Conservation (phyloP, 2,113 vertebrate species). For the Pyxicephalus adspersus region DNA sequence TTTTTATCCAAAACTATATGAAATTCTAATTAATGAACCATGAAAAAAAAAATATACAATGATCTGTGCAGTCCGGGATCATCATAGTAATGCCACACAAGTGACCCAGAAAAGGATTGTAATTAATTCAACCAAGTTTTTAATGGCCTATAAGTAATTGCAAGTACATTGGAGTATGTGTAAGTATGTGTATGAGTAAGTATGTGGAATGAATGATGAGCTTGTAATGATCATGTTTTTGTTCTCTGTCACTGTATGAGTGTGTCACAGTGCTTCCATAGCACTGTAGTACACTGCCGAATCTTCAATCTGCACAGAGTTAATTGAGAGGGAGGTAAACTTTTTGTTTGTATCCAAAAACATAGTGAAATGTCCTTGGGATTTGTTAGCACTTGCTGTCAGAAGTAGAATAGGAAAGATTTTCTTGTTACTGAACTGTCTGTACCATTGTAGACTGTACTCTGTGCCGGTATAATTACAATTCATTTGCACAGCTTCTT, state of each 20-base stretch:
- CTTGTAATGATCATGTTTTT: too few species aligned
- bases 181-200: too few species aligned
- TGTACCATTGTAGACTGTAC: slow-evolving; percentile 40
- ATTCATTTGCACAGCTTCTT: slow-evolving; percentile 15
- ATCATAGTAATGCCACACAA: too few species aligned
- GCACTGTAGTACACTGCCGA: slow-evolving; percentile 39
- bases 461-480: slow-evolving; percentile 26
- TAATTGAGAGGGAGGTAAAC: slow-evolving; percentile 14
- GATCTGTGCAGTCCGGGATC: too few species aligned
- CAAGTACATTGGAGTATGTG: too few species aligned
- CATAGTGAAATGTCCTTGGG: neutral
- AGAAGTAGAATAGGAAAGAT: neutral
- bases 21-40: too few species aligned
- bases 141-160: too few species aligned
- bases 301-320: neutral
- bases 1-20: too few species aligned
- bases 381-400: neutral
- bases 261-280: slow-evolving; percentile 20
- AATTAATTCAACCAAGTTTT: too few species aligned
- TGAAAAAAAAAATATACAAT: too few species aligned
- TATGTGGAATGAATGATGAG: too few species aligned
- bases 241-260: neutral
- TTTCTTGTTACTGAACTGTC: neutral
- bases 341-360: slow-evolving; percentile 5
- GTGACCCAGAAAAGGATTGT: too few species aligned